These are phyloP conservation scores for Spodoptera littoralis DNA, from an alignment of 2,888 invertebrate species.

Conservation along the genomic window DNA sequence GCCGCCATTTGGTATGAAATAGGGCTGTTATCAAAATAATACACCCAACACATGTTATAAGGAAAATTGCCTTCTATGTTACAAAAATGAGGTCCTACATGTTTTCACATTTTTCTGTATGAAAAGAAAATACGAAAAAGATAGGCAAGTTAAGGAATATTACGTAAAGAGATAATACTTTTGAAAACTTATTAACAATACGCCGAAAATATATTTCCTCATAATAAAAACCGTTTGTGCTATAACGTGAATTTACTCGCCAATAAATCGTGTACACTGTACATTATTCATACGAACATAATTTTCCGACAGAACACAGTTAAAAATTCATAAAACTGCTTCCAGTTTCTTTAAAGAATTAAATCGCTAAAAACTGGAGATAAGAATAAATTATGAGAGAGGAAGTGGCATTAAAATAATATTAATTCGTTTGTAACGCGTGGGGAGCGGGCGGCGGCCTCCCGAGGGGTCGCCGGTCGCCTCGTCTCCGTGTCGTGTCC, in stretches of 20 bases:
- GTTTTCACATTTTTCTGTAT: slow-evolving; percentile 21
- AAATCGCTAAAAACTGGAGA: slow-evolving; percentile 68
- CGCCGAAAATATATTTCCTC: slow-evolving; percentile 47
- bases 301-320: slow-evolving; percentile 49
- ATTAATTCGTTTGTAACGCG: slow-evolving; percentile 71
- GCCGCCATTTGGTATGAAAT: slow-evolving; percentile 4
- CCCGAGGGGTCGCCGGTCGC: slow-evolving; percentile 15
- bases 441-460: slow-evolving; percentile 43
- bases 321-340: slow-evolving; percentile 57
- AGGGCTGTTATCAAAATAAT: slow-evolving; percentile 34
- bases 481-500: slow-evolving; percentile 24
- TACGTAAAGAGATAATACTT: slow-evolving; percentile 47
- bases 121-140: slow-evolving; percentile 14
- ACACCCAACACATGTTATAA: slow-evolving; percentile 18
- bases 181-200: slow-evolving; percentile 54
- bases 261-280: slow-evolving; percentile 51
- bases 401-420: slow-evolving; percentile 76
- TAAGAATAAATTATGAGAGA: slow-evolving; percentile 81
- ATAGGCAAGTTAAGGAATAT: slow-evolving; percentile 36
- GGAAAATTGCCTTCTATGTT: slow-evolving; percentile 24
- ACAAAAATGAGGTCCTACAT: background rate
- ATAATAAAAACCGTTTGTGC: slow-evolving; percentile 52
- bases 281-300: slow-evolving; percentile 54
- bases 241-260: slow-evolving; percentile 54
- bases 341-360: slow-evolving; percentile 54